Evolutionary conservation across 2,113 vertebrate species (phyloP).

Genomic region (Grus americana): DNA sequence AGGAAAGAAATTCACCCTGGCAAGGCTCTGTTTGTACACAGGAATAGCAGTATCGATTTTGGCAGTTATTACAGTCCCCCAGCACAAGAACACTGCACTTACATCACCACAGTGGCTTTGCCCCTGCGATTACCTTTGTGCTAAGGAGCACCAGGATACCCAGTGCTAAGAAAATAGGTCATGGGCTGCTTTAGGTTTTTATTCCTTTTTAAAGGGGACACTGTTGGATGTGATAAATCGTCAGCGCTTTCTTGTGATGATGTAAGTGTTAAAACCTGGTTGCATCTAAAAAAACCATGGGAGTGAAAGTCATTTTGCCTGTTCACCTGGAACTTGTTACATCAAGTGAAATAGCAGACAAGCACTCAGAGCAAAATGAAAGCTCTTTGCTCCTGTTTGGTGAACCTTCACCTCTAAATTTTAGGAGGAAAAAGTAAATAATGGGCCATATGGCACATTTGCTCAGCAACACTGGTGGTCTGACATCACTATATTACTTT

Average conservation of each 20-base stretch:
- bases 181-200: not conserved
- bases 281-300: not conserved
- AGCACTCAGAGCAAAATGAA: not conserved
- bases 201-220: not conserved
- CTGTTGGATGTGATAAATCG: not conserved
- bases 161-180: not conserved
- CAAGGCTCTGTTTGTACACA: not conserved
- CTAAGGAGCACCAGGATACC: not conserved
- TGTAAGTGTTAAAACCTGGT: not conserved
- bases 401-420: not conserved
- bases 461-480: not conserved
- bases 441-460: not conserved
- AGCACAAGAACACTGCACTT: not conserved
- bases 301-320: not conserved
- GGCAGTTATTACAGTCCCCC: not conserved
- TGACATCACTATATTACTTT: not conserved
- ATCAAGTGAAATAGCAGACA: not conserved
- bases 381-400: not conserved
- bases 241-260: not conserved
- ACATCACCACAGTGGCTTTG: not conserved
- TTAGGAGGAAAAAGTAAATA: not conserved
- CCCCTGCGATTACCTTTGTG: not conserved
- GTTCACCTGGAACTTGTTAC: slow-evolving; percentile 9
- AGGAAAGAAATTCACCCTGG: not conserved
- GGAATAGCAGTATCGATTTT: not conserved